These are phyloP conservation scores for Catamblyrhynchus diadema DNA, from an alignment of 2,797 vertebrate genomes.

Conservation along the genomic window DNA sequence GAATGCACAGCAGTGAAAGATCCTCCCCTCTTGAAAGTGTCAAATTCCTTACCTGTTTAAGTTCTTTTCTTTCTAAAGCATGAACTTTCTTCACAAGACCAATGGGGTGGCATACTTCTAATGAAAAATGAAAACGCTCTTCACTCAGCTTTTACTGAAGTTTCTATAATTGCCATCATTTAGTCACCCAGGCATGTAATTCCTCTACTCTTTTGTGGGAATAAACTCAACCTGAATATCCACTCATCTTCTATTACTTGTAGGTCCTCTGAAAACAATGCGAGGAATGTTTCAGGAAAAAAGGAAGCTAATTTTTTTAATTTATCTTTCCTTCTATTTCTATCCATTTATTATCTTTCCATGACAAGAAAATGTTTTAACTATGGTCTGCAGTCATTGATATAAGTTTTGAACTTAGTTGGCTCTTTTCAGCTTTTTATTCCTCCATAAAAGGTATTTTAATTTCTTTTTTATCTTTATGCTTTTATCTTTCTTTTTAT, in stretches of 20 bases:
- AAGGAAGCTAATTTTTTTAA: neutral
- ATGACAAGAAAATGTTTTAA: neutral
- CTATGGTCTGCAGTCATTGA: neutral
- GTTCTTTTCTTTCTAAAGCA: neutral
- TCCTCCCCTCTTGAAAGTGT: neutral
- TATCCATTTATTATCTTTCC: neutral
- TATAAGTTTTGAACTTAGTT: neutral
- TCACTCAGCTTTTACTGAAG: neutral
- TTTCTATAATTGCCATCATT: neutral
- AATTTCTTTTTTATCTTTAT: neutral
- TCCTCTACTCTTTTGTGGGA: neutral
- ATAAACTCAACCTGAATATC: neutral
- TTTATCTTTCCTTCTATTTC: neutral
- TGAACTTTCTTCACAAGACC: neutral
- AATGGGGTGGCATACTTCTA: neutral
- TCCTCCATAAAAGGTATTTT: neutral
- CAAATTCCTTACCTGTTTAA: neutral
- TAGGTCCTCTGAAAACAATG: neutral
- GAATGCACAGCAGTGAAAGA: neutral
- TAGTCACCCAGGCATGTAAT: neutral
- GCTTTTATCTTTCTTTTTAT: neutral
- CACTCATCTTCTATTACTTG: neutral
- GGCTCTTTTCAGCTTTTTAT: neutral
- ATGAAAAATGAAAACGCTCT: neutral
- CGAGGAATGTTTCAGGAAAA: neutral